These are phyloP conservation scores for Morus bassanus DNA, from an alignment of 2,797 vertebrate genomes.

Conservation along the genomic window DNA sequence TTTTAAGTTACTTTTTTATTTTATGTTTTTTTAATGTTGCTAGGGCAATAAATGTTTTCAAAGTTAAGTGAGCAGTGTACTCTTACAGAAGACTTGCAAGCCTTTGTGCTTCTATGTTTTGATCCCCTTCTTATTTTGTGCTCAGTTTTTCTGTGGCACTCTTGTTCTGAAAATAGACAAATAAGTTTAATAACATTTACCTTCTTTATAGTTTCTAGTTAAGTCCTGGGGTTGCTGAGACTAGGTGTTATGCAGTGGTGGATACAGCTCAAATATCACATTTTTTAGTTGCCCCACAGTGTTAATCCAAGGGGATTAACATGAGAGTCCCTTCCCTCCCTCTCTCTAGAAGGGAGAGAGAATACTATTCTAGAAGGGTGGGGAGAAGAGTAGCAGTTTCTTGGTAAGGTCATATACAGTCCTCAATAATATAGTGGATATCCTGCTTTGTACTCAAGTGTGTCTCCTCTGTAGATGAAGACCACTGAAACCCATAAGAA, in stretches of 20 bases:
- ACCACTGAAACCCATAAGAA: neutral
- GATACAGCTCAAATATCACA: neutral
- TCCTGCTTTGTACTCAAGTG: neutral
- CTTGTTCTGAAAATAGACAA: neutral
- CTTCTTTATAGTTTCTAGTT: neutral
- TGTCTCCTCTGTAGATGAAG: neutral
- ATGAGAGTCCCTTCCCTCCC: neutral
- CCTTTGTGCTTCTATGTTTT: neutral
- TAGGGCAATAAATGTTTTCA: neutral
- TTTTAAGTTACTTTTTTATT: neutral
- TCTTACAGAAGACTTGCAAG: neutral
- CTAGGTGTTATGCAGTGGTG: neutral
- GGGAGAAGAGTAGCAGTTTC: neutral
- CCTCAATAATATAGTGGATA: neutral
- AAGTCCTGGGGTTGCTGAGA: neutral
- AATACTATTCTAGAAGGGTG: accelerated
- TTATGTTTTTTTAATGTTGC: neutral
- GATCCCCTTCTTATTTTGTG: neutral
- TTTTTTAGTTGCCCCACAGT: neutral
- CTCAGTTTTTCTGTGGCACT: neutral
- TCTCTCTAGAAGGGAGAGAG: neutral
- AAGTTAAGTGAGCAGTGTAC: neutral
- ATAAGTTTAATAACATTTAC: neutral
- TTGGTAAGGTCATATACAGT: neutral
- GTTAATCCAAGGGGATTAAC: neutral